Base-by-base conservation (phyloP, 2,888 invertebrate genomes). In the Lasioglossum malachurum region DNA sequence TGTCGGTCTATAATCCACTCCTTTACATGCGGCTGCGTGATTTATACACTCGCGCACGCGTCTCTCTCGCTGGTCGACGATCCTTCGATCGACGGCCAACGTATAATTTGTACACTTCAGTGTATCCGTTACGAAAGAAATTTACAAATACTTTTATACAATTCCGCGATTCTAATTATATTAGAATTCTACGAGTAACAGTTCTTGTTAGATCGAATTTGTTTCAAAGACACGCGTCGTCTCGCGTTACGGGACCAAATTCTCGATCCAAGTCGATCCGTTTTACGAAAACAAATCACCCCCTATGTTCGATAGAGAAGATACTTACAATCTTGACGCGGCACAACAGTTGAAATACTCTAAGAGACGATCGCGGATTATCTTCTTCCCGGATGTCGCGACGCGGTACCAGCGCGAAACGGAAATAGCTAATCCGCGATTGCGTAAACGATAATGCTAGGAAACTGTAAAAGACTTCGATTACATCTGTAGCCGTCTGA, bases 101-200 rank as follows among this genome's bases (percentile, higher is more conserved):
- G 90, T 90, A 92, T 93, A 93, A 93, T 95, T 94, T 95, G 94
- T 95, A 95, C 95, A 95, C 80, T 93, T 92, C 93, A 92, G 90
- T 93, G 92, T 92, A 64, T 69, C 87, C 88, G 88, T 90, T 93
- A 85, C 79, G 75, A 90, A 90, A 92, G 89, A 89, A 91, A 92
- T 93, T 90, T 93, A 93, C 93, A 93, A 90, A 84, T 90, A 89
- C 89, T 91, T 93, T 91, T 93, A 91, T 93, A 93, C 93, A 93
- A 89, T 79, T 87, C 80, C 82, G 81, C 49, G 73, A 89, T 88
- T 88, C 78, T 86, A 86, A 88, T 87, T 87, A 90, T 78, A 88
- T 91, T 83, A 88, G 81, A 82, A 87, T 74, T 77, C 71, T 73
- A 72, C 71, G 80, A 85, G 76, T 80, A 84, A 80, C 74, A 82